Evolutionary conservation across 2,888 invertebrate genomes (phyloP), one percentile per base, ranked within the genome.

Genomic region (Acrocera orbiculus): DNA sequence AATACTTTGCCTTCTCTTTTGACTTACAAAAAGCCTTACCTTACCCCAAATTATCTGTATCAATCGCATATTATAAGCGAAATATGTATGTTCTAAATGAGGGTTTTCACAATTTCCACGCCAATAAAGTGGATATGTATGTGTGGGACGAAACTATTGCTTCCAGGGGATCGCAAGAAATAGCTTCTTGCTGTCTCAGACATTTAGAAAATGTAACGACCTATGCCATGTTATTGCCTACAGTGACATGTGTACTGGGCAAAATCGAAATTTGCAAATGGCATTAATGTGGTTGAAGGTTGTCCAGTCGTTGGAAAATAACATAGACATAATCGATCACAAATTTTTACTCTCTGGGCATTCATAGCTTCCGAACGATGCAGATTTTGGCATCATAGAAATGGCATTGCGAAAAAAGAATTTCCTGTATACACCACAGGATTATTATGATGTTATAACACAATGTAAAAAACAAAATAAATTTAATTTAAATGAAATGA

Each of bases 401-500:
- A 13, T 8, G 1, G 14, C 7, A 14, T 5, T 27, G 10, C 14
- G 5, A 27, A 27, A 27, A 15, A 19, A 30, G 22, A 30, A 30
- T 20, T 30, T 30, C 30, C 22, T 30, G 30, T 22, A 22, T 7
- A 20, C 30, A 22, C 13, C 30, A 22, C 6, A 30, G 22, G 19
- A 30, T 20, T 30, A 29, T 29, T 29, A 29, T 29, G 16, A 29
- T 22, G 22, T 30, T 20, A 30, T 30, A n/a, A n/a, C n/a, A n/a
- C n/a, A n/a, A n/a, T n/a, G n/a, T n/a, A n/a, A n/a, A n/a, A n/a
- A n/a, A n/a, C 19, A 30, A 30, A 30, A 20, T 30, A 30, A 30
- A 9, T 30, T 30, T 19, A 30, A 30, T 30, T 30, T 30, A 22
- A n/a, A 19, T 22, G 30, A 30, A 10, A 30, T 30, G 30, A 30